Percentiles rank a stretch among this genome's conserved stretches.
These are phyloP conservation scores for Hermetia illucens DNA, from an alignment of 1,140 invertebrate genomes.

Conservation along the genomic window DNA sequence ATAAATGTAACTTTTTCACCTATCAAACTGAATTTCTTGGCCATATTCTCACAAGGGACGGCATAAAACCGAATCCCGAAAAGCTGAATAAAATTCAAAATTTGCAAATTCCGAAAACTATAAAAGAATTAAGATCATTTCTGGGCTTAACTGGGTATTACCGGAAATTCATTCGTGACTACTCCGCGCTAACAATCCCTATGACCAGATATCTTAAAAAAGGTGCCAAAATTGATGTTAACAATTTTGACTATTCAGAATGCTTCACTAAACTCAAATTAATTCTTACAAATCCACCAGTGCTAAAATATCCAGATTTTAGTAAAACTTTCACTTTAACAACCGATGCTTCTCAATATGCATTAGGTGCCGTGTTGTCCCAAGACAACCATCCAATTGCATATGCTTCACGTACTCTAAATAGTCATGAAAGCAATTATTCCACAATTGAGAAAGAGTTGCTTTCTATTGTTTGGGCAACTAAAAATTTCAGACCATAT, in stretches of 20 bases:
- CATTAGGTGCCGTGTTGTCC: slow-evolving; percentile 11
- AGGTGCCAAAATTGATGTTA: slow-evolving; percentile 1
- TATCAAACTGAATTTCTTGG: slow-evolving; percentile 17
- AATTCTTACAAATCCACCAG: slow-evolving; percentile 4
- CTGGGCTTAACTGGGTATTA: slow-evolving; percentile 8
- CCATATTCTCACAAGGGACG: slow-evolving; percentile 15
- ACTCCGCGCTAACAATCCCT: slow-evolving; percentile 5
- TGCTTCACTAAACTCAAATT: slow-evolving; percentile 2
- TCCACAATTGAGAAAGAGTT: slow-evolving; percentile 13
- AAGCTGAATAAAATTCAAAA: slow-evolving; percentile 16
- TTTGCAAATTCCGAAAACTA: slow-evolving; percentile 13
- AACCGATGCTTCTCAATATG: slow-evolving; percentile 11
- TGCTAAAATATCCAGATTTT: slow-evolving; percentile 12
- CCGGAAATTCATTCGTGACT: slow-evolving; percentile 8
- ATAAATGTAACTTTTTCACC: slow-evolving; percentile 11
- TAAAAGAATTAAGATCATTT: slow-evolving; percentile 24
- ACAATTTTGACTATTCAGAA: slow-evolving; percentile 1
- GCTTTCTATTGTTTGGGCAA: slow-evolving; percentile 23
- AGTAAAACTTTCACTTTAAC: slow-evolving; percentile 10
- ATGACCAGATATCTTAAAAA: slow-evolving; percentile 7
- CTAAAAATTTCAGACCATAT: slow-evolving; percentile 28
- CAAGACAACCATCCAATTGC: slow-evolving; percentile 9
- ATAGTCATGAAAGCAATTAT: slow-evolving; percentile 11
- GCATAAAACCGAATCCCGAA: slow-evolving; percentile 4
- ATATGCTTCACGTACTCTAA: slow-evolving; percentile 11